phyloP scores from a whole-genome alignment of 2,797 vertebrate species.

The Labroides dimidiatus region DNA sequence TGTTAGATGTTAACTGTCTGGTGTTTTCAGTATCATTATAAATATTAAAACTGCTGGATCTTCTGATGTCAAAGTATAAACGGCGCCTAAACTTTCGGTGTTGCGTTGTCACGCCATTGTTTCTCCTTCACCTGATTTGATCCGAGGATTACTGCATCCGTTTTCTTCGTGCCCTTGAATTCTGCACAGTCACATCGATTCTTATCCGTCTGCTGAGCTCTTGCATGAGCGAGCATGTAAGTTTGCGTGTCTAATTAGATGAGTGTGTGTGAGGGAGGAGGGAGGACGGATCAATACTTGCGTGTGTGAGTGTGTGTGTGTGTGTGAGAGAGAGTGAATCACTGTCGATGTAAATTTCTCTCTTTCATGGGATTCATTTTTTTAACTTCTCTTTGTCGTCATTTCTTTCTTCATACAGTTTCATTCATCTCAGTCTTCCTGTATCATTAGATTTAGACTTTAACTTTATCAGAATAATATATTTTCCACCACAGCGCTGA shows the following conservation, averaged over 20 bases:
- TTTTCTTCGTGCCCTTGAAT: constrained; percentile 29
- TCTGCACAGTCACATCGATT: constrained; percentile 19
- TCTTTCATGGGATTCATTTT: background rate
- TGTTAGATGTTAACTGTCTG: no score
- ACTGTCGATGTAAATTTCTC: constrained; percentile 30
- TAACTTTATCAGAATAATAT: background rate
- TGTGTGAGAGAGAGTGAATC: constrained; percentile 49
- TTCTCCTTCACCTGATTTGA: constrained; percentile 2
- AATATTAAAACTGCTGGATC: no score
- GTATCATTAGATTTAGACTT: background rate
- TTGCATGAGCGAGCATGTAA: constrained; percentile 12
- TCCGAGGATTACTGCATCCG: background rate
- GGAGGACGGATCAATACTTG: constrained; percentile 45
- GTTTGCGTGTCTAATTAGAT: background rate
- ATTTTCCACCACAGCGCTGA: background rate
- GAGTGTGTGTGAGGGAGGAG: constrained; percentile 23
- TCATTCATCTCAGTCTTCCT: background rate
- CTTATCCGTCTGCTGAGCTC: constrained; percentile 1
- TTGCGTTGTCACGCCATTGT: no score
- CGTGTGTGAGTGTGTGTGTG: constrained; percentile 11
- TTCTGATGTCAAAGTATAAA: background rate
- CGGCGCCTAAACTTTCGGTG: background rate
- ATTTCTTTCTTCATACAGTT: background rate
- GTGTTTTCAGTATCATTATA: no score
- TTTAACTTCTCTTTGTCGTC: background rate